Evolutionary conservation across 2,113 vertebrate species (phyloP).

Genomic region (Chionomys nivalis): DNA sequence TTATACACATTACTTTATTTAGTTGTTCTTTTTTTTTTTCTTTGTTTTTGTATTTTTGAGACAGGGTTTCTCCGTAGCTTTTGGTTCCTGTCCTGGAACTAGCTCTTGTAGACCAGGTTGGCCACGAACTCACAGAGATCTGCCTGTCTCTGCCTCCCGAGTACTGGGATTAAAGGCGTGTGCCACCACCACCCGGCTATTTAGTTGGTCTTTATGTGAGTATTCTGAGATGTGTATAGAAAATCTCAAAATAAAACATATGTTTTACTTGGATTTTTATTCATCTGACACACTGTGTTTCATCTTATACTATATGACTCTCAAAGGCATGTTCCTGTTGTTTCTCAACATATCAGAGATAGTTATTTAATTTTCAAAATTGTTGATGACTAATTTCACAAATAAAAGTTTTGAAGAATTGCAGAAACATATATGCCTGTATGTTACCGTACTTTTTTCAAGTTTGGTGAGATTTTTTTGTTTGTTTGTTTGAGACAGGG

Average conservation of each 20-base stretch:
- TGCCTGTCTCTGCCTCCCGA: too few relatives aligned
- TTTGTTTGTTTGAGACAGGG: too few relatives aligned
- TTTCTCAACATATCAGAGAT: not conserved
- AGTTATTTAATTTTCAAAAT: not conserved
- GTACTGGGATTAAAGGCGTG: too few relatives aligned
- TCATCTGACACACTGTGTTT: not conserved
- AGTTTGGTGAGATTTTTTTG: not conserved
- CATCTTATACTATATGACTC: not conserved
- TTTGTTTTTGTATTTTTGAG: too few relatives aligned
- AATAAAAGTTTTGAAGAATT: not conserved
- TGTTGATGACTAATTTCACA: not conserved
- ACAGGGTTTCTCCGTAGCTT: too few relatives aligned
- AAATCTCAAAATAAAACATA: not conserved
- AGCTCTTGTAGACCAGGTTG: too few relatives aligned
- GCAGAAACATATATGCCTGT: fast-evolving
- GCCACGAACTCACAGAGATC: too few relatives aligned
- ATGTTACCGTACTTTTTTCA: not conserved
- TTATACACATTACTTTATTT: not conserved
- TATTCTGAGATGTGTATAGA: not conserved
- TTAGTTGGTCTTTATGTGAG: not conserved
- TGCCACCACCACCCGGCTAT: too few relatives aligned
- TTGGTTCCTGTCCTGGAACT: too few relatives aligned
- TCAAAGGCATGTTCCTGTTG: not conserved
- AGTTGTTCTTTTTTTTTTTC: too few relatives aligned
- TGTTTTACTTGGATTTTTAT: not conserved